Conservation (phyloP, 64 coral and sea anemone genomes). For the Orbicella faveolata region DNA sequence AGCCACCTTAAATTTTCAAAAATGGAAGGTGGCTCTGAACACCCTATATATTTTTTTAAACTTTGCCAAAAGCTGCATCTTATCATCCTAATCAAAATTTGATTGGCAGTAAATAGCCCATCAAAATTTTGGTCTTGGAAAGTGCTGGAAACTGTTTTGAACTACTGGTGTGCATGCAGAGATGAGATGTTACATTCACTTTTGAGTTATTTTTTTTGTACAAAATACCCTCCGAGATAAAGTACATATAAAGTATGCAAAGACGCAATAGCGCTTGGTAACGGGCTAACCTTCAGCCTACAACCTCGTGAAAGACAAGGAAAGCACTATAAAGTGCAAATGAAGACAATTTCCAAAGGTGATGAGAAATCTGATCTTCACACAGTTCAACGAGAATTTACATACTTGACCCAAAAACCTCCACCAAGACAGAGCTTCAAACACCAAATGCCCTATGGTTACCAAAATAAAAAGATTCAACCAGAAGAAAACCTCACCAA, state of each 20-base stretch:
- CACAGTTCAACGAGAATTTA: background rate
- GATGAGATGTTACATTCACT: no score
- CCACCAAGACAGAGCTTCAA: background rate
- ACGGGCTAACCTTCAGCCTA: conserved; percentile 60
- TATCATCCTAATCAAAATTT: no score
- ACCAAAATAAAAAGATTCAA: background rate
- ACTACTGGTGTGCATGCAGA: no score
- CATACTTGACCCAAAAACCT: background rate
- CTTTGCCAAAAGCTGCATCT: no score
- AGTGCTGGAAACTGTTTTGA: no score
- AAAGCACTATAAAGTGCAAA: conserved; percentile 54
- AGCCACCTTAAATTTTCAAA: no score
- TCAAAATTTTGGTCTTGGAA: no score
- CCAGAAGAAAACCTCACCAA: background rate
- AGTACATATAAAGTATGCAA: conserved; percentile 34
- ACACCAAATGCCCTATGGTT: background rate
- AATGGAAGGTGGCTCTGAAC: no score
- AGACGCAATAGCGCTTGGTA: conserved; percentile 60
- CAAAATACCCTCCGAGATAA: conserved; percentile 36
- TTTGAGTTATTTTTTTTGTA: no score
- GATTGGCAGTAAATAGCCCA: no score
- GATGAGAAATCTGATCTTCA: conserved; percentile 10
- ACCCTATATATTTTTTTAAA: no score
- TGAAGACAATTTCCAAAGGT: conserved; percentile 19
- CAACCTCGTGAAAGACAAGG: conserved; percentile 43